Percentiles rank a stretch among this genome's conserved stretches.
phyloP scores from a whole-genome alignment of 2,113 vertebrate genomes.

The Anser brachyrhynchus region DNA sequence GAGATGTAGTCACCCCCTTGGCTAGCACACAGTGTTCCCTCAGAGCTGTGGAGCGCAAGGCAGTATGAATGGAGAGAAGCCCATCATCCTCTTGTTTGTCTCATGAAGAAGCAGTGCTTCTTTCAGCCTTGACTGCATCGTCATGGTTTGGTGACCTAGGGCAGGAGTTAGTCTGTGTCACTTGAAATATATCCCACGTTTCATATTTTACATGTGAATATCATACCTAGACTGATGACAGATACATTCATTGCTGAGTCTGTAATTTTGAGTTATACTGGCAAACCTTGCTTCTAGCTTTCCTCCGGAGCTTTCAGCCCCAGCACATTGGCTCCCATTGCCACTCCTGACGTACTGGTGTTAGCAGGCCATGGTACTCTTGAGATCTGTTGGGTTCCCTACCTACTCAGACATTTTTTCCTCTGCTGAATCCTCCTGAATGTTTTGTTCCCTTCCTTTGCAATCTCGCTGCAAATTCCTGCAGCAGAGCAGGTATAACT shows the following conservation, averaged over 20 bases:
- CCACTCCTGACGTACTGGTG: neutral
- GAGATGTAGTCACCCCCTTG: slow-evolving; percentile 52
- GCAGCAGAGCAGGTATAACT: neutral
- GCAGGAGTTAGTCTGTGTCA: neutral
- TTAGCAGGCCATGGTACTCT: neutral
- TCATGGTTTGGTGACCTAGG: neutral
- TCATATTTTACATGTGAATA: neutral
- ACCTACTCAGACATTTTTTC: neutral
- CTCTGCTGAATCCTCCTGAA: neutral
- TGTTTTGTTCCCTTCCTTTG: neutral
- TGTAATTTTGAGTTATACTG: neutral
- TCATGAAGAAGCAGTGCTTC: neutral
- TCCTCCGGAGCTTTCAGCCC: neutral
- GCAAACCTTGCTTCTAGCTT: neutral
- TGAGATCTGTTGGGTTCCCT: neutral
- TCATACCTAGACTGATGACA: neutral
- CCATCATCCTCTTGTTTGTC: neutral
- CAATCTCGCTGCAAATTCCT: neutral
- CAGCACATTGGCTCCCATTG: fast-evolving
- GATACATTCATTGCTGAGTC: too few species aligned
- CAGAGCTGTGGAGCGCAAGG: neutral
- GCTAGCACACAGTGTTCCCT: slow-evolving; percentile 46
- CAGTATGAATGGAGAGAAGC: neutral
- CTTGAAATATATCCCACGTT: neutral
- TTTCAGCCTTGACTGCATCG: fast-evolving